Percentiles rank a stretch among this genome's conserved stretches.
phyloP scores from a whole-genome alignment of 2,797 vertebrate genomes.

The Margarornis squamiger region DNA sequence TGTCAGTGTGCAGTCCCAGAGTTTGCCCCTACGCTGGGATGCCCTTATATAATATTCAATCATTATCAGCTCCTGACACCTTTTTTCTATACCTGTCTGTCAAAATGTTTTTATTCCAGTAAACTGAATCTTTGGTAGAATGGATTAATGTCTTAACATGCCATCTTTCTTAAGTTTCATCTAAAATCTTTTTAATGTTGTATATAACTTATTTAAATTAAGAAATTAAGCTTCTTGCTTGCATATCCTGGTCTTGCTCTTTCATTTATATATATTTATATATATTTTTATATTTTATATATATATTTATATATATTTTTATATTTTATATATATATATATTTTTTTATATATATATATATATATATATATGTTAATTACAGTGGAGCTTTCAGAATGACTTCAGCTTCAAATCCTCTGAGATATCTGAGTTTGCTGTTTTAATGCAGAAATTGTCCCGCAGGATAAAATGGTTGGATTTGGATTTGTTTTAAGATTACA shows the following conservation, averaged over 20 bases:
- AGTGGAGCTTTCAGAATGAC: background rate
- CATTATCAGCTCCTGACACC: background rate
- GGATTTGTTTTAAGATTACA: background rate
- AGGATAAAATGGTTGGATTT: background rate
- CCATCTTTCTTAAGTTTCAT: background rate
- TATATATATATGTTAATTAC: background rate
- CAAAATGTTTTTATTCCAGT: background rate
- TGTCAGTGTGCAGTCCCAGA: background rate
- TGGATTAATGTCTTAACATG: background rate
- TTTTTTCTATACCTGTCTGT: background rate
- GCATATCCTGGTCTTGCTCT: background rate
- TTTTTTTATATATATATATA: background rate
- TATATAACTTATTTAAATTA: background rate
- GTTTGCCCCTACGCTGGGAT: background rate
- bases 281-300: background rate
- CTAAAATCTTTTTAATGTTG: background rate
- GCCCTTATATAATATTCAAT: background rate
- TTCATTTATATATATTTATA: background rate
- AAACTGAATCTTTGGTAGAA: background rate
- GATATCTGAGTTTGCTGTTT: background rate
- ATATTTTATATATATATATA: too few species aligned
- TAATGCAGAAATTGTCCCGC: background rate
- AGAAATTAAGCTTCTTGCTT: background rate
- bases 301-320: too few species aligned
- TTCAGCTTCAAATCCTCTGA: constrained; percentile 1